Conservation (phyloP, 1,140 invertebrate genomes). For the Homalodisca vitripennis region DNA sequence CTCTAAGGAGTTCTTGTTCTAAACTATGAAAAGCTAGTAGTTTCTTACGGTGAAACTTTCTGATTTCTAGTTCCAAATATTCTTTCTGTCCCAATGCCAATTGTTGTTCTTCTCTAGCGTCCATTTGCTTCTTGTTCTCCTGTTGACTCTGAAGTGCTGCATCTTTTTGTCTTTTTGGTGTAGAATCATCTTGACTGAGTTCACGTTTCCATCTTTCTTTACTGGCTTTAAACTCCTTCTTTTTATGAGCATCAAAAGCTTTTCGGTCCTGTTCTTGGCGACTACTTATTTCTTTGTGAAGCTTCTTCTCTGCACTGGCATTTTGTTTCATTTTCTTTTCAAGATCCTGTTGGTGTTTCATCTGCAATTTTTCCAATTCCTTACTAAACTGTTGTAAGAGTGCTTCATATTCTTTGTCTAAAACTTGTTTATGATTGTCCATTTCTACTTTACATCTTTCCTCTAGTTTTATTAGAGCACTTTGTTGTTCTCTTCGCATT, state of each 20-base stretch:
- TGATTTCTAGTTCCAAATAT: constrained; percentile 88
- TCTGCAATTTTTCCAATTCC: constrained; percentile 87
- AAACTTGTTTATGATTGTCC: constrained; percentile 90
- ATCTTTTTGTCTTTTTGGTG: constrained; percentile 89
- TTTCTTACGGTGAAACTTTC: constrained; percentile 90
- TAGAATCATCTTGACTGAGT: constrained; percentile 85
- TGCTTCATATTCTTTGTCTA: constrained; percentile 97
- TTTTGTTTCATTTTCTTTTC: constrained; percentile 89
- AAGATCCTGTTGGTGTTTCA: constrained; percentile 86
- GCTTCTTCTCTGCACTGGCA: constrained; percentile 84
- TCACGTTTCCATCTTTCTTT: constrained; percentile 97
- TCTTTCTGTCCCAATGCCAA: constrained; percentile 85
- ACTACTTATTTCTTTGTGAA: constrained; percentile 87
- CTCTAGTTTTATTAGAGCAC: constrained; percentile 84
- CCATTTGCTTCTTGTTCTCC: constrained; percentile 86
- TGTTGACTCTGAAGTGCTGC: constrained; percentile 78
- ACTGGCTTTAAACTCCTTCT: constrained; percentile 97
- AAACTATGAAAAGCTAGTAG: constrained; percentile 82
- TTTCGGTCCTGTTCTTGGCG: constrained; percentile 89
- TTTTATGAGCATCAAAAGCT: constrained; percentile 86
- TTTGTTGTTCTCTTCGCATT: constrained; percentile 96
- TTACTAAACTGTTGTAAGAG: constrained; percentile 87
- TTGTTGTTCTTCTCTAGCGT: constrained; percentile 86
- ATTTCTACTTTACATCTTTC: constrained; percentile 95
- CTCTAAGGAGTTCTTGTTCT: constrained; percentile 87